Percentiles rank a stretch among this genome's conserved stretches.
Evolutionary conservation across 1,140 invertebrate genomes (phyloP).

Genomic region (Scylla paramamosain): DNA sequence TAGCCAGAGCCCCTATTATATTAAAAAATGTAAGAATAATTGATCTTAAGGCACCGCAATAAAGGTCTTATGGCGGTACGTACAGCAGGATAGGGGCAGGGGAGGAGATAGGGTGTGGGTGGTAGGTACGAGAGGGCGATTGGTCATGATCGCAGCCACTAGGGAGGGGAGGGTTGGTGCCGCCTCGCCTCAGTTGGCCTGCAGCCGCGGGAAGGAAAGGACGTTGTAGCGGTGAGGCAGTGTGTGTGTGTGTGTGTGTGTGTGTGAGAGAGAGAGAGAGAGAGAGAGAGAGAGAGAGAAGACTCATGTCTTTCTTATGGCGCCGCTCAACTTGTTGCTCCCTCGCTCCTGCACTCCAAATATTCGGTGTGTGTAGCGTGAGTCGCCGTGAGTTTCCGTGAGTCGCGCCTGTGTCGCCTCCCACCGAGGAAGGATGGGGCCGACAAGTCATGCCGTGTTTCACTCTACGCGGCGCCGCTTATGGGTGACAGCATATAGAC

Average conservation of each 20-base stretch:
- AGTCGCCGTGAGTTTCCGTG: neutral
- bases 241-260: neutral
- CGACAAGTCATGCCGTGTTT: neutral
- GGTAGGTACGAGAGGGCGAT: no score
- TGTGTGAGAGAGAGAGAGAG: neutral
- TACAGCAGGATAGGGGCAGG: no score
- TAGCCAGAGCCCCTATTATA: no score
- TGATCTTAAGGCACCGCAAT: no score
- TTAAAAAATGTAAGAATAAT: no score
- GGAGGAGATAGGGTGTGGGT: no score
- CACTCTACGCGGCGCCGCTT: neutral
- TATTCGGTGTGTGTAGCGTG: neutral
- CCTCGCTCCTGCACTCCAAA: neutral
- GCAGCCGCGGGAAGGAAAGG: neutral
- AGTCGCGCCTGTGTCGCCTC: neutral
- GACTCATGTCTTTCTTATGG: neutral
- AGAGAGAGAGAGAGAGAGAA: no score
- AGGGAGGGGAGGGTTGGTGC: no score
- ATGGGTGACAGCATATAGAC: neutral
- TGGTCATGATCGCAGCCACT: no score
- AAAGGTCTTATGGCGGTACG: no score
- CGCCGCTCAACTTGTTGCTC: neutral
- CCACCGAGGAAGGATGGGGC: neutral
- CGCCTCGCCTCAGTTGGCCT: no score
- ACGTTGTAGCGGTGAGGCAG: neutral